A percentile compares a stretch with the other conserved stretches of the same genome.
These are phyloP conservation scores for Coreoperca whiteheadi DNA, from an alignment of 2,113 vertebrate genomes.

Conservation along the genomic window DNA sequence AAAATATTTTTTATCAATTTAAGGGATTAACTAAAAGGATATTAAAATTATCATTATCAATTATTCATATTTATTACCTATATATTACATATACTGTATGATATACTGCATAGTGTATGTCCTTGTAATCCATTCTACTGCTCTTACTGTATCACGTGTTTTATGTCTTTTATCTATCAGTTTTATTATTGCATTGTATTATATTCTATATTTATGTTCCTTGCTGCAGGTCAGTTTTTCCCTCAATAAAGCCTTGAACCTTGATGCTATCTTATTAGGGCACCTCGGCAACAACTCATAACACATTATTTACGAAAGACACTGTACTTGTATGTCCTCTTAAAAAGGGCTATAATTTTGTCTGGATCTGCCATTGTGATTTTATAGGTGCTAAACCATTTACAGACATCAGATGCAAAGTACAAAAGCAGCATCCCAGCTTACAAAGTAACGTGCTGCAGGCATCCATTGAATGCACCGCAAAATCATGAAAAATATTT, in stretches of 20 bases:
- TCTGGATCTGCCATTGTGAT: constrained; percentile 26
- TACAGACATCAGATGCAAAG: neutral
- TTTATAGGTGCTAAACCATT: constrained; percentile 21
- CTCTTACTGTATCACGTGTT: constrained; percentile 16
- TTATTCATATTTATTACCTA: constrained; percentile 13
- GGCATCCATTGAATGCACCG: neutral
- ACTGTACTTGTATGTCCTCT: neutral
- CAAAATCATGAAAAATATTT: neutral
- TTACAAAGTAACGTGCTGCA: constrained; percentile 2
- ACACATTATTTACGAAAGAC: constrained; percentile 11
- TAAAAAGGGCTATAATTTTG: constrained; percentile 46
- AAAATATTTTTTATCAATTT: constrained; percentile 27
- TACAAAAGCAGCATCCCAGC: neutral
- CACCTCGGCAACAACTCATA: constrained; percentile 25
- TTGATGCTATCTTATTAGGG: constrained; percentile 30
- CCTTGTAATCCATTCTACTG: constrained; percentile 10
- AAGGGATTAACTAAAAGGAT: constrained; percentile 21
- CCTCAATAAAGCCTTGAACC: constrained; percentile 45
- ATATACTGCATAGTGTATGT: neutral
- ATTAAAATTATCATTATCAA: constrained; percentile 3
- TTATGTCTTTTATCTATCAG: constrained; percentile 46
- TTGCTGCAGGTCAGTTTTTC: constrained; percentile 45
- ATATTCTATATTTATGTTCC: constrained; percentile 34
- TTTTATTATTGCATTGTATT: constrained; percentile 39
- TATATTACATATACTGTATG: neutral